phyloP scores from a whole-genome alignment of 2,888 invertebrate genomes.

The Ormyrus labotus region DNA sequence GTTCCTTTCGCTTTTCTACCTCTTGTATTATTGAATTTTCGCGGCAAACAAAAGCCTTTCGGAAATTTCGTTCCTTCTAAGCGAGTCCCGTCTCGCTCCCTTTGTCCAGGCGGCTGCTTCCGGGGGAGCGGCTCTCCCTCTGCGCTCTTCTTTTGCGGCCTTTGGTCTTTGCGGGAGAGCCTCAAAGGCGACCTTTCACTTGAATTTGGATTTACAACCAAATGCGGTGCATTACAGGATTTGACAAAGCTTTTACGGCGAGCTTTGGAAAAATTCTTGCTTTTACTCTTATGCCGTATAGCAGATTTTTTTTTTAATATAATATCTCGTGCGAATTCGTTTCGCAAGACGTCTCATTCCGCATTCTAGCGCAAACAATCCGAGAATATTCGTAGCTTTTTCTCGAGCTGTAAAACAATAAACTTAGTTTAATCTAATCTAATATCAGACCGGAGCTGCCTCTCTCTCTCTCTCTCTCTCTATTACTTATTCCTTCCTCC shows the following conservation, averaged over 20 bases:
- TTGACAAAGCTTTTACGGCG: too few relatives aligned
- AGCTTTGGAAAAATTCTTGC: too few relatives aligned
- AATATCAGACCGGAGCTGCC: conserved; percentile 1
- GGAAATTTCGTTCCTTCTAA: conserved; percentile 45
- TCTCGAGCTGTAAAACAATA: conserved; percentile 27
- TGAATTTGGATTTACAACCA: too few relatives aligned
- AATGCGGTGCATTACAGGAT: too few relatives aligned
- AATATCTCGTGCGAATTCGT: background rate
- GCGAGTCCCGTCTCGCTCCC: too few relatives aligned
- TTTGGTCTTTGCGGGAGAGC: too few relatives aligned
- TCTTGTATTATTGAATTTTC: conserved; percentile 57
- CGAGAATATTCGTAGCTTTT: background rate
- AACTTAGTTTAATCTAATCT: conserved; percentile 30
- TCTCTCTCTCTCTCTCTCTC: conserved; percentile 7
- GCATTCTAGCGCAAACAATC: background rate
- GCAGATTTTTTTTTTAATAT: too few relatives aligned
- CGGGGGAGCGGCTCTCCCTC: background rate
- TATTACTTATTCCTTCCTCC: conserved; percentile 43
- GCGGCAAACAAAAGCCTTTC: conserved; percentile 56
- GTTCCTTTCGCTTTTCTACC: too few relatives aligned
- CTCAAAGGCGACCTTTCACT: too few relatives aligned
- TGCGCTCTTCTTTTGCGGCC: conserved; percentile 1
- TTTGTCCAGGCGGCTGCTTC: too few relatives aligned
- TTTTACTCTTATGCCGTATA: too few relatives aligned
- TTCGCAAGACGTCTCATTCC: background rate